These are phyloP conservation scores for Pampusana beccarii DNA, from an alignment of 2,113 vertebrate genomes.

Conservation along the genomic window DNA sequence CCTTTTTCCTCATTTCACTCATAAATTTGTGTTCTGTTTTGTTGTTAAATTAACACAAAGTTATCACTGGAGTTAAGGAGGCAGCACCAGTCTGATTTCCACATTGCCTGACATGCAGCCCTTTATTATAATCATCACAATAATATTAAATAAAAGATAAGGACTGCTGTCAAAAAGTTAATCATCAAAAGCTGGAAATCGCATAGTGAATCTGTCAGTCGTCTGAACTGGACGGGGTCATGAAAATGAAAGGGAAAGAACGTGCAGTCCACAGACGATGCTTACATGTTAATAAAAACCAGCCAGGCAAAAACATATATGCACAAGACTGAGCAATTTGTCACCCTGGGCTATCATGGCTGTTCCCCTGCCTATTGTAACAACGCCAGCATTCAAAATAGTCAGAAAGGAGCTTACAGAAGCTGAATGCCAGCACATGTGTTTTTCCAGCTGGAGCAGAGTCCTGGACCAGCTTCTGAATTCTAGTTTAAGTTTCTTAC, in stretches of 20 bases:
- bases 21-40: neutral
- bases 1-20: neutral
- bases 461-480: constrained; percentile 67
- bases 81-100: constrained; percentile 4
- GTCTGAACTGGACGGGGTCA: neutral
- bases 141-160: constrained; percentile 46
- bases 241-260: constrained; percentile 57
- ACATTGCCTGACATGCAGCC: neutral
- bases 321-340: constrained; percentile 69
- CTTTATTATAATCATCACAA: constrained; percentile 10
- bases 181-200: constrained; percentile 5
- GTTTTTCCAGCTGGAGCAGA: constrained; percentile 69
- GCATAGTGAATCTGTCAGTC: constrained; percentile 4
- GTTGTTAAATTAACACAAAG: neutral
- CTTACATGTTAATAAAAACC: constrained; percentile 67
- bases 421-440: constrained; percentile 73
- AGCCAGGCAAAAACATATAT: constrained; percentile 71
- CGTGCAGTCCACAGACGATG: neutral
- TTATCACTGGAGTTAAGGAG: neutral
- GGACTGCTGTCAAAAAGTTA: neutral
- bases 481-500: constrained; percentile 69
- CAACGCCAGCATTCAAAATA: constrained; percentile 72
- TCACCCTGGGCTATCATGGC: constrained; percentile 69
- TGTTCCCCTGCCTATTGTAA: constrained; percentile 68
- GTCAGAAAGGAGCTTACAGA: constrained; percentile 67